These are phyloP conservation scores for Passer montanus DNA, from an alignment of 2,113 vertebrate species.

Conservation along the genomic window DNA sequence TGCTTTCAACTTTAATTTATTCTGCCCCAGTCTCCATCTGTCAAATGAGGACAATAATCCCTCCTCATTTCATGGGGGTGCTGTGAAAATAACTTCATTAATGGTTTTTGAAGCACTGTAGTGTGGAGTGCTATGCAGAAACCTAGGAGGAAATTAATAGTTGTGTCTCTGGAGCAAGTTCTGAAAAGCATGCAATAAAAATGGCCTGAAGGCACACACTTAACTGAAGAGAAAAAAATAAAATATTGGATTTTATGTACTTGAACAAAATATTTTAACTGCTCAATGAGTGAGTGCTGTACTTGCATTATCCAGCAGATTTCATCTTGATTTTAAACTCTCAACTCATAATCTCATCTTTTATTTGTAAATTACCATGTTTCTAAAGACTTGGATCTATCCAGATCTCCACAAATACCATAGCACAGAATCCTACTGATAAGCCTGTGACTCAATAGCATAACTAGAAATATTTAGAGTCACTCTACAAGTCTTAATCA, in stretches of 20 bases:
- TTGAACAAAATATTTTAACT: constrained; percentile 9
- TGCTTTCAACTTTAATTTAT: neutral
- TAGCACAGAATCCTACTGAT: neutral
- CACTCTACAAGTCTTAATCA: neutral
- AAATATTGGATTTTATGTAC: neutral
- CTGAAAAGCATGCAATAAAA: constrained; percentile 29
- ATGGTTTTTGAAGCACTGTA: constrained; percentile 5
- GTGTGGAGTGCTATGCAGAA: neutral
- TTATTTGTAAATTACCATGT: neutral
- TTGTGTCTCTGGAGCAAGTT: constrained; percentile 36
- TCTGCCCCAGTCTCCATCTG: neutral
- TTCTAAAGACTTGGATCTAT: neutral
- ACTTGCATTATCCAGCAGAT: neutral
- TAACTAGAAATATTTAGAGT: neutral
- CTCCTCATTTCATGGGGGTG: neutral
- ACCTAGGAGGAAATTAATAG: constrained; percentile 27
- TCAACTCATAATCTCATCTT: neutral
- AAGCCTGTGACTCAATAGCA: neutral
- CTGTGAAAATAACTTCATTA: constrained; percentile 59
- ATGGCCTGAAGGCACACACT: neutral
- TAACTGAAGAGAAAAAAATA: neutral
- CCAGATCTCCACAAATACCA: neutral
- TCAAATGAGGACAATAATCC: constrained; percentile 26
- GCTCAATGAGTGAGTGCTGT: neutral
- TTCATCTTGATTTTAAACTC: neutral